These are phyloP conservation scores for Calliphora vomitoria DNA, from an alignment of 2,888 invertebrate species.

Conservation along the genomic window DNA sequence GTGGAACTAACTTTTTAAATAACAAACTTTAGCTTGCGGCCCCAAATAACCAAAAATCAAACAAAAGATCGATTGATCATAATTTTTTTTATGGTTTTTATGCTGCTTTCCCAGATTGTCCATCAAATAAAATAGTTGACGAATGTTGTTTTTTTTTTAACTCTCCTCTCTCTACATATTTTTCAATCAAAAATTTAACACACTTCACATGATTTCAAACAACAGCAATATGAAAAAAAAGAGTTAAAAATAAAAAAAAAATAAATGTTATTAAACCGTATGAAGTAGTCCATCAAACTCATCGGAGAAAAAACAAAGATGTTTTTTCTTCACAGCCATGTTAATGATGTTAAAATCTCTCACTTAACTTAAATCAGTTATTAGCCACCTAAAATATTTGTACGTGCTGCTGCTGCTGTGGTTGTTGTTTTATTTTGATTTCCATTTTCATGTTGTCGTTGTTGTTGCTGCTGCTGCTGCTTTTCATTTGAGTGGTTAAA, in stretches of 20 bases:
- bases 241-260: neutral
- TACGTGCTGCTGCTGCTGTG: slow-evolving; percentile 28
- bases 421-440: slow-evolving; percentile 36
- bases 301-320: slow-evolving; percentile 10
- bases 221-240: neutral
- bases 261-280: slow-evolving; percentile 5
- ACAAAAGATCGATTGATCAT: slow-evolving; percentile 51
- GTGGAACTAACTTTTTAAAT: slow-evolving; percentile 54
- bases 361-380: slow-evolving; percentile 64
- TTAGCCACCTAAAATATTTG: slow-evolving; percentile 56
- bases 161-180: neutral
- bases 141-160: slow-evolving; percentile 44
- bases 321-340: slow-evolving; percentile 47
- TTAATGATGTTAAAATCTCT: slow-evolving; percentile 70
- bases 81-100: neutral
- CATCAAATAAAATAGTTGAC: slow-evolving; percentile 55
- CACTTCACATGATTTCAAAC: slow-evolving; percentile 41
- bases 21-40: slow-evolving; percentile 46
- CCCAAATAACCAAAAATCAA: slow-evolving; percentile 27
- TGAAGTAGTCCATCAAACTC: slow-evolving; percentile 42
- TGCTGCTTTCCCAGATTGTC: slow-evolving; percentile 5
- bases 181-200: slow-evolving; percentile 62
- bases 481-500: slow-evolving; percentile 53
- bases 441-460: slow-evolving; percentile 14
- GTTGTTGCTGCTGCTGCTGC: slow-evolving; percentile 20